These are phyloP conservation scores for Spongilla lacustris DNA, from an alignment of 37 sponge, comb jelly and placozoan genomes.

Conservation along the genomic window DNA sequence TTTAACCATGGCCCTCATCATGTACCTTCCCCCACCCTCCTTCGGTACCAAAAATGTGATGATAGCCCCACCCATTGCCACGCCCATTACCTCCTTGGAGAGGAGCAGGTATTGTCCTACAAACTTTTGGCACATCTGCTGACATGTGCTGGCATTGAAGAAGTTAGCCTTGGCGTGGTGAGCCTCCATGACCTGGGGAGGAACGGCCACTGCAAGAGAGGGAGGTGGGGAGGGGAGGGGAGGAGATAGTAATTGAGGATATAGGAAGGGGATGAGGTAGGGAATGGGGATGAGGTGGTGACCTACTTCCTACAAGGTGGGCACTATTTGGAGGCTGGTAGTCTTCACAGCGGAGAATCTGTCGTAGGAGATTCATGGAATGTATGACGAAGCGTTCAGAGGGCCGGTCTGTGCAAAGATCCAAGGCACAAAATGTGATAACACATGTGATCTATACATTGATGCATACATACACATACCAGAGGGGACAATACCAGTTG, in stretches of 20 bases:
- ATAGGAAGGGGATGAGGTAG: neutral
- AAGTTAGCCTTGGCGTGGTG: constrained; percentile 50
- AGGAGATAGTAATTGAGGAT: too few species aligned
- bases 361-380: constrained; percentile 47
- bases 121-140: constrained; percentile 40
- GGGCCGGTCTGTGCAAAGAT: constrained; percentile 38
- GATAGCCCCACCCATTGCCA: neutral
- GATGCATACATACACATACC: too few species aligned
- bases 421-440: too few species aligned
- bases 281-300: constrained; percentile 10
- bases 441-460: too few species aligned
- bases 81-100: constrained; percentile 7
- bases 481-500: too few species aligned
- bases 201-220: constrained; percentile 34
- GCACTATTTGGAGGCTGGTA: constrained; percentile 49
- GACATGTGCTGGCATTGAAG: constrained; percentile 54
- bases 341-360: constrained; percentile 72
- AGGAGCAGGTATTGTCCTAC: constrained; percentile 63
- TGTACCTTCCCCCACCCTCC: neutral
- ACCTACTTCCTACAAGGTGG: constrained; percentile 35
- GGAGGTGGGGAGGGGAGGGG: neutral
- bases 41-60: neutral
- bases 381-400: constrained; percentile 55
- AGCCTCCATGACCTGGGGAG: constrained; percentile 66
- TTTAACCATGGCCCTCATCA: neutral